These are phyloP conservation scores for Diplodus sargus DNA, from an alignment of 2,797 vertebrate species.

Conservation along the genomic window DNA sequence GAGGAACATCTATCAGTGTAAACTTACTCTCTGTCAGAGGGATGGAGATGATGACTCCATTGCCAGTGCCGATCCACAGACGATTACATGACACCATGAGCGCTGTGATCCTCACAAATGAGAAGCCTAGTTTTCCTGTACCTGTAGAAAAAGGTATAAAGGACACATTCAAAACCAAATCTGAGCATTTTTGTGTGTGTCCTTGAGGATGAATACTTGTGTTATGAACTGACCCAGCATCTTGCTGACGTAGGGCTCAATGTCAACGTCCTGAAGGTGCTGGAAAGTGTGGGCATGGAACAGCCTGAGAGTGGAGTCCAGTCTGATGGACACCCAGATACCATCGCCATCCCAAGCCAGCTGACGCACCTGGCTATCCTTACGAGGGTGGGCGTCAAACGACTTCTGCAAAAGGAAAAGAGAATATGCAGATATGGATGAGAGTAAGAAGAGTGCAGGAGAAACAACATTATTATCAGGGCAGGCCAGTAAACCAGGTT, in stretches of 20 bases:
- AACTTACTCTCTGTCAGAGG: constrained; percentile 94
- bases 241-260: constrained; percentile 99
- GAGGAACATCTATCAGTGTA: too few relatives aligned
- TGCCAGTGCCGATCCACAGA: constrained; percentile 98
- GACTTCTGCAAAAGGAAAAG: constrained; percentile 87
- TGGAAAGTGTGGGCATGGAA: constrained; percentile 97
- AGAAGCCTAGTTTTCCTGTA: constrained; percentile 98
- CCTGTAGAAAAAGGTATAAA: constrained; percentile 79
- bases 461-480: background rate
- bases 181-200: background rate
- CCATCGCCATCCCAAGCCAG: constrained; percentile 97
- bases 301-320: constrained; percentile 96
- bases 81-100: constrained; percentile 96
- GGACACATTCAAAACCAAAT: background rate
- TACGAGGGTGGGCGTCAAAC: constrained; percentile 97
- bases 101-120: constrained; percentile 98
- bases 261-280: constrained; percentile 98
- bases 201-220: background rate
- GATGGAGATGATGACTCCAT: constrained; percentile 99
- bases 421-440: background rate
- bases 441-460: background rate
- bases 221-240: constrained; percentile 91
- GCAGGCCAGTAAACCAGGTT: too few relatives aligned
- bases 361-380: constrained; percentile 97
- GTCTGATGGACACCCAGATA: constrained; percentile 97